Evolutionary conservation across 2,888 invertebrate genomes (phyloP).

Genomic region (Microchrysa polita): DNA sequence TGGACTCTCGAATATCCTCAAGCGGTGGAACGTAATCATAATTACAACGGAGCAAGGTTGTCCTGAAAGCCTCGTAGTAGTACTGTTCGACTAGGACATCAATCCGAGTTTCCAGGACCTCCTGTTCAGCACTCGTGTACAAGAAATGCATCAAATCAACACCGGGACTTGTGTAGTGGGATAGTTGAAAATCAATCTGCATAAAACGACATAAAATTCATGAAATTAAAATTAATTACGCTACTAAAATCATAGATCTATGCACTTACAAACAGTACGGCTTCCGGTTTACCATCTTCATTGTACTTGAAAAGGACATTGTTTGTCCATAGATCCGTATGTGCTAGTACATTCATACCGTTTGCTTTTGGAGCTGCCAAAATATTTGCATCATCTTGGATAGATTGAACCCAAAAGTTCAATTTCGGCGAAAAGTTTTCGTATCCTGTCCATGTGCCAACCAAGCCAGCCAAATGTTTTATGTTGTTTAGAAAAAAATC

Average conservation of each 20-base stretch:
- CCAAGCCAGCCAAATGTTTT: constrained; percentile 51
- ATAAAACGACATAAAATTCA: constrained; percentile 11
- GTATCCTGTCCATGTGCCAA: constrained; percentile 57
- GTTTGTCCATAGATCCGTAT: constrained; percentile 68
- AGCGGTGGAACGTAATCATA: constrained; percentile 49
- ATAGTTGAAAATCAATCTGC: constrained; percentile 63
- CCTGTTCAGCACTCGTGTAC: constrained; percentile 60
- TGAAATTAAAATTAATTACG: not conserved
- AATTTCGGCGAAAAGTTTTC: constrained; percentile 59
- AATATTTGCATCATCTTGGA: not conserved
- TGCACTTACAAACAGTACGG: constrained; percentile 63
- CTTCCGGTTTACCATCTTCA: constrained; percentile 56
- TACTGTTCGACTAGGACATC: constrained; percentile 54
- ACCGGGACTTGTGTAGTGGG: constrained; percentile 61
- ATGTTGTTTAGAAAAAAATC: constrained; percentile 33
- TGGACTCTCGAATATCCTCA: constrained; percentile 49
- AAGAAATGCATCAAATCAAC: constrained; percentile 64
- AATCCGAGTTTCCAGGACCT: constrained; percentile 55
- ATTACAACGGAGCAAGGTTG: constrained; percentile 52
- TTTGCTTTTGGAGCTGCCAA: constrained; percentile 22
- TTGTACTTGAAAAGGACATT: constrained; percentile 67
- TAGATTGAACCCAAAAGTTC: constrained; percentile 36
- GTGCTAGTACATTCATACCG: constrained; percentile 65
- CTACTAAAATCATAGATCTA: no score
- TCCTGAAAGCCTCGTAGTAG: constrained; percentile 14